phyloP scores from a whole-genome alignment of 2,888 invertebrate genomes.

The Sisyra nigra region DNA sequence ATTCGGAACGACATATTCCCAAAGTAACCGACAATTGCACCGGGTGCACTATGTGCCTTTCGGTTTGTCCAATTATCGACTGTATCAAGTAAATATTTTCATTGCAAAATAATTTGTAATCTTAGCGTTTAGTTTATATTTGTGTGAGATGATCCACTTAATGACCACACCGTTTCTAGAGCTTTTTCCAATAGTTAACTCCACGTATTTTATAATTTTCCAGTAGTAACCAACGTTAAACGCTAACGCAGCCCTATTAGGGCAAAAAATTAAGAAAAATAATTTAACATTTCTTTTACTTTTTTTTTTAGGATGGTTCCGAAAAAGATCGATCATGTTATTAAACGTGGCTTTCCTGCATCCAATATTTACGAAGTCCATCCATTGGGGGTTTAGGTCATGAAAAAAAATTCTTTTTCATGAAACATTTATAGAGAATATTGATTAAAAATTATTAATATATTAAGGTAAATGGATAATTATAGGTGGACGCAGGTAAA shows the following conservation, averaged over 20 bases:
- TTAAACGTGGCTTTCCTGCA: conserved; percentile 53
- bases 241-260: too few species aligned
- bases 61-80: conserved; percentile 97
- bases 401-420: too few species aligned
- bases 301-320: conserved; percentile 68
- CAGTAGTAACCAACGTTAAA: too few species aligned
- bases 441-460: too few species aligned
- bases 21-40: conserved; percentile 78
- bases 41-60: conserved; percentile 89
- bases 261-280: too few species aligned
- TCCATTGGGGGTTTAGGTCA: not conserved
- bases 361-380: not conserved
- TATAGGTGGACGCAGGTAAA: too few species aligned
- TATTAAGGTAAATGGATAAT: too few species aligned
- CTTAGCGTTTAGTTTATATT: not conserved
- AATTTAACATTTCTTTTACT: conserved; percentile 8
- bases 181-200: not conserved
- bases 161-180: too few species aligned
- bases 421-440: too few species aligned
- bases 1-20: conserved; percentile 79
- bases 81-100: conserved; percentile 68
- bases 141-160: too few species aligned
- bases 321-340: conserved; percentile 68
- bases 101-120: not conserved
- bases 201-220: not conserved